These are phyloP conservation scores for zebrafish (Danio rerio) DNA, from an alignment of 2,113 vertebrate genomes.

Conservation along the genomic window DNA sequence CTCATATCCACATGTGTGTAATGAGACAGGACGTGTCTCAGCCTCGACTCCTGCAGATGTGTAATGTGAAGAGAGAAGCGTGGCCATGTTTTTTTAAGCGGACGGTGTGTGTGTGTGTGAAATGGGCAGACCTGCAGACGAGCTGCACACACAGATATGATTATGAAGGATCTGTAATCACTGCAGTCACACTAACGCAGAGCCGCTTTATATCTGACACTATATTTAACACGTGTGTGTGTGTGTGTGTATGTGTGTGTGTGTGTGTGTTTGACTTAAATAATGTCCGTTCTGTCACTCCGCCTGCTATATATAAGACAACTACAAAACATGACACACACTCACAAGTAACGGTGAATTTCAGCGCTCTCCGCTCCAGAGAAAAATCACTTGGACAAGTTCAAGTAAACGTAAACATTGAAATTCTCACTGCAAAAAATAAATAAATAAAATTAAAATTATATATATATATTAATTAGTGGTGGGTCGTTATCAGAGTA, in stretches of 20 bases:
- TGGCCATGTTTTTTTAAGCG: conserved; percentile 72
- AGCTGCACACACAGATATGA: conserved; percentile 73
- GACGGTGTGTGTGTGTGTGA: conserved; percentile 69
- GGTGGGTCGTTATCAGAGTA: too few relatives aligned
- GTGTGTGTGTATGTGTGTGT: too few relatives aligned
- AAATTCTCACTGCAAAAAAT: too few relatives aligned
- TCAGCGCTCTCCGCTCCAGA: not conserved
- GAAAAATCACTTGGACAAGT: not conserved
- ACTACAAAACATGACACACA: conserved; percentile 42
- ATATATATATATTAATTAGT: too few relatives aligned
- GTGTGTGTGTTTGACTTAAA: too few relatives aligned
- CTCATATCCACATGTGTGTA: conserved; percentile 80
- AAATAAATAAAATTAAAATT: too few relatives aligned
- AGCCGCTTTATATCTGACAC: not conserved
- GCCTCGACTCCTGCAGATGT: conserved; percentile 63
- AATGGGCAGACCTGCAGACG: conserved; percentile 72
- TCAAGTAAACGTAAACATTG: not conserved
- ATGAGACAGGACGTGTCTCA: conserved; percentile 80
- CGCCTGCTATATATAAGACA: conserved; percentile 21
- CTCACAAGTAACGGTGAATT: not conserved
- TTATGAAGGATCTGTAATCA: conserved; percentile 77
- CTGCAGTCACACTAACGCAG: conserved; percentile 66
- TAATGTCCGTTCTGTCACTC: conserved; percentile 47
- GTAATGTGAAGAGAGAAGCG: conserved; percentile 77
- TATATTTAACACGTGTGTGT: not conserved